phyloP scores from a whole-genome alignment of 2,888 invertebrate genomes.

The Yponomeuta cagnagella region DNA sequence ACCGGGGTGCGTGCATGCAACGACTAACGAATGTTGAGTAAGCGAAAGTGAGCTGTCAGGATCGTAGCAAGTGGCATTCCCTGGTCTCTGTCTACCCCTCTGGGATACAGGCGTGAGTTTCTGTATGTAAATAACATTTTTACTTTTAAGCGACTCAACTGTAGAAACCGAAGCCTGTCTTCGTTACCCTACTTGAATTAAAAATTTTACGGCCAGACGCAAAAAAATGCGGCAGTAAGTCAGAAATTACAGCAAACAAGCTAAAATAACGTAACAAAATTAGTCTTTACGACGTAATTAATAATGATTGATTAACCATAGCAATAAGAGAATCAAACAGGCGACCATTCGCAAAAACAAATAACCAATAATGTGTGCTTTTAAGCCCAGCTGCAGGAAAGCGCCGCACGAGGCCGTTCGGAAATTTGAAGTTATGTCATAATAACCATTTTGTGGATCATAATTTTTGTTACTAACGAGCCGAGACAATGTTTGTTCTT shows the following conservation, averaged over 20 bases:
- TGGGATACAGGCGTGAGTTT: too few relatives aligned
- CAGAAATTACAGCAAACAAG: background rate
- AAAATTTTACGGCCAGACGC: background rate
- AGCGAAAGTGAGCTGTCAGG: too few relatives aligned
- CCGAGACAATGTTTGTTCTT: slow-evolving; percentile 73
- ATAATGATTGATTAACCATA: background rate
- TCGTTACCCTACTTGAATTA: too few relatives aligned
- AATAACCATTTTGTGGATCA: slow-evolving; percentile 51
- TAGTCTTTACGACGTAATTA: background rate
- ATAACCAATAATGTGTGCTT: slow-evolving; percentile 14
- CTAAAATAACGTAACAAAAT: background rate
- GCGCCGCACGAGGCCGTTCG: slow-evolving; percentile 35
- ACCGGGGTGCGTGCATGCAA: too few relatives aligned
- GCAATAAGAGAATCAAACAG: slow-evolving; percentile 13
- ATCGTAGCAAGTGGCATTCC: too few relatives aligned
- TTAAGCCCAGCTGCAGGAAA: slow-evolving; percentile 36
- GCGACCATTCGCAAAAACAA: slow-evolving; percentile 14
- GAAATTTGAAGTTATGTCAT: slow-evolving; percentile 47
- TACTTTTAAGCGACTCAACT: background rate
- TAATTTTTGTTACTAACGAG: slow-evolving; percentile 68
- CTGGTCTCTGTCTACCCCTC: too few relatives aligned
- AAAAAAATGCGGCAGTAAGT: background rate
- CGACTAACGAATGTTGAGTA: too few relatives aligned
- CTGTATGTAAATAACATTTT: too few relatives aligned
- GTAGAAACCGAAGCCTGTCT: background rate